Conservation (phyloP, 2,113 vertebrate genomes). For the Notothenia rossii region DNA sequence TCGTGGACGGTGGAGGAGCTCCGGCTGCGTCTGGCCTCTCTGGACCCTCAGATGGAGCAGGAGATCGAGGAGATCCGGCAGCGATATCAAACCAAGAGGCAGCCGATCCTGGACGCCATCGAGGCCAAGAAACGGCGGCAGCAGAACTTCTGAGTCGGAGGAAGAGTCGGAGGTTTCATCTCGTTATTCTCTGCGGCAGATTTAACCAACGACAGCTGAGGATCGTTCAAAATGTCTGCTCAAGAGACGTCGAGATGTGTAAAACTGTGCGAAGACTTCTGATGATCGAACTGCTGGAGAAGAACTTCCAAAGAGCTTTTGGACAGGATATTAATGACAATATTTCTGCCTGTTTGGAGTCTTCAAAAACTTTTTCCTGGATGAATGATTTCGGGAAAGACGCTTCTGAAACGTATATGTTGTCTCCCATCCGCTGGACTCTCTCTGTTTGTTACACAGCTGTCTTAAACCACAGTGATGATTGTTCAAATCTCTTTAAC, state of each 20-base stretch:
- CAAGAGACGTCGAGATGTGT: not conserved
- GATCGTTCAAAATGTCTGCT: not conserved
- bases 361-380: too few species aligned
- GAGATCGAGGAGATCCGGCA: conserved; percentile 96
- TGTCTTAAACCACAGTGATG: too few species aligned
- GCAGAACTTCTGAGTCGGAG: conserved; percentile 87
- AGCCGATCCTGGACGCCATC: conserved; percentile 95
- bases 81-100: conserved; percentile 93
- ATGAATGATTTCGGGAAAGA: too few species aligned
- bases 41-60: conserved; percentile 97
- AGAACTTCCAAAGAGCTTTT: not conserved
- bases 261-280: not conserved
- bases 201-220: not conserved
- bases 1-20: conserved; percentile 93
- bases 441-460: too few species aligned
- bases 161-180: too few species aligned
- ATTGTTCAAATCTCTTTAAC: too few species aligned
- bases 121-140: conserved; percentile 94
- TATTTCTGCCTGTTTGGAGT: too few species aligned
- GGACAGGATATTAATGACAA: too few species aligned
- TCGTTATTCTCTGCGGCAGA: not conserved
- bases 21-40: conserved; percentile 86
- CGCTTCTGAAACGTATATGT: too few species aligned
- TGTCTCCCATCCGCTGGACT: too few species aligned
- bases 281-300: conserved; percentile 13